Evolutionary conservation across 2,113 vertebrate genomes (phyloP), one percentile per base, ranked within the genome.

Genomic region (Heptranchias perlo): DNA sequence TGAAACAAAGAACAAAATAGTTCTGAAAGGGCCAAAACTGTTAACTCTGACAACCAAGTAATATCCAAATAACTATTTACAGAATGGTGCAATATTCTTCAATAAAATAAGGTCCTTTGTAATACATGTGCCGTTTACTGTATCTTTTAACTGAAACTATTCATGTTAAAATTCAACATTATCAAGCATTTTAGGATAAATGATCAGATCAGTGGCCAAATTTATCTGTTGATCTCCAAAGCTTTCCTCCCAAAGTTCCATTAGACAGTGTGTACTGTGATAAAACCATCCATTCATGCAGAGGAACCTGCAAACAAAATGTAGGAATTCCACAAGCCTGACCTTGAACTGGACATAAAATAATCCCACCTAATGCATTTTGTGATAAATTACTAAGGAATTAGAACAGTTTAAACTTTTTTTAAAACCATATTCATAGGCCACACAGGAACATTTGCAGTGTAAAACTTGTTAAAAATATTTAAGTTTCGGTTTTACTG

Each of bases 1-100:
- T 13, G 18, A 82, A 28, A 96, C 0, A 97, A 96, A 96, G 97
- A 97, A 95, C 96, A 94, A 97, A 97, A 58, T 61, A 47, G 28
- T 4, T 67, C n/a, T 94, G 28, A 62, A 39, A n/a, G 3, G 82
- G 25, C 25, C 44, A 69, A 67, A 94, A n/a, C 52, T 58, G 25
- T 14, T 58, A 61, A 89, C 23, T 58, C 58, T 44, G 28, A 58
- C 31, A 91, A 14, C 87, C 4, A 31, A 35, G 52, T 91, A 35
- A 58, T 35, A 86, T 61, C n/a, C 25, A 91, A 91, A 89, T 58
- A 28, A 52, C 23, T 73, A 49, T 95, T 18, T 73, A 95, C 44
- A 69, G 65, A 69, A 62, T 93, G 58, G 39, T 39, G n/a, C 5
- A 61, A 91, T 61, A 58, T 5, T 91, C 31, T 58, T 91, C 52